Evolutionary conservation across 2,113 vertebrate species (phyloP).

Genomic region (Addax nasomaculatus): DNA sequence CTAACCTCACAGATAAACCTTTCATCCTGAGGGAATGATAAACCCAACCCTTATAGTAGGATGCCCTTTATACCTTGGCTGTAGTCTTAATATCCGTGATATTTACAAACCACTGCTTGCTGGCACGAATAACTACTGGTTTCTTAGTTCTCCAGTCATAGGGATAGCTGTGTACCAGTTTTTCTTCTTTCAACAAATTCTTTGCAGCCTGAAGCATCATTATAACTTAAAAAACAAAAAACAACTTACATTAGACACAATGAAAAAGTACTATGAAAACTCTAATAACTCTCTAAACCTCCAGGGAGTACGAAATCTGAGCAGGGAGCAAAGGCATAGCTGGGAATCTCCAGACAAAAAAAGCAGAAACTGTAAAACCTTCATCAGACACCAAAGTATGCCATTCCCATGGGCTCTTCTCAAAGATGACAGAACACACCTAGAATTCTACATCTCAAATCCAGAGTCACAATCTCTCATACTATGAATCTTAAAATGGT

Average conservation of each 20-base stretch:
- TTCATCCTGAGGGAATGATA: not conserved
- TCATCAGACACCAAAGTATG: not conserved
- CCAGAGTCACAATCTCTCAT: not conserved
- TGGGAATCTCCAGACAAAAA: not conserved
- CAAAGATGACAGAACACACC: not conserved
- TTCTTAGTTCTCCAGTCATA: constrained; percentile 97
- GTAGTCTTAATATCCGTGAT: constrained; percentile 87
- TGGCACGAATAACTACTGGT: constrained; percentile 93
- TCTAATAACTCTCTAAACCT: not conserved
- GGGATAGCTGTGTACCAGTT: constrained; percentile 91
- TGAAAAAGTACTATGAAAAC: not conserved
- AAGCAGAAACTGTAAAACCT: not conserved
- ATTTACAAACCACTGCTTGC: constrained; percentile 98
- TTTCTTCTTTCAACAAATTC: constrained; percentile 90
- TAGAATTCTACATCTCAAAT: not conserved
- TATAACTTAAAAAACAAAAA: constrained; percentile 77
- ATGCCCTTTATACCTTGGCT: constrained; percentile 85
- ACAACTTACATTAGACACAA: not conserved
- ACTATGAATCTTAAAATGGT: not conserved
- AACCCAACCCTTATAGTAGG: not conserved
- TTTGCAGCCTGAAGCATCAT: constrained; percentile 87
- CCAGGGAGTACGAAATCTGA: not conserved
- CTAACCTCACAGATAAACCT: not conserved
- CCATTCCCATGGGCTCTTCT: not conserved
- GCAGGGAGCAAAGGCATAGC: no score